phyloP scores from a whole-genome alignment of 2,888 invertebrate genomes.

The Thymelicus lineola region DNA sequence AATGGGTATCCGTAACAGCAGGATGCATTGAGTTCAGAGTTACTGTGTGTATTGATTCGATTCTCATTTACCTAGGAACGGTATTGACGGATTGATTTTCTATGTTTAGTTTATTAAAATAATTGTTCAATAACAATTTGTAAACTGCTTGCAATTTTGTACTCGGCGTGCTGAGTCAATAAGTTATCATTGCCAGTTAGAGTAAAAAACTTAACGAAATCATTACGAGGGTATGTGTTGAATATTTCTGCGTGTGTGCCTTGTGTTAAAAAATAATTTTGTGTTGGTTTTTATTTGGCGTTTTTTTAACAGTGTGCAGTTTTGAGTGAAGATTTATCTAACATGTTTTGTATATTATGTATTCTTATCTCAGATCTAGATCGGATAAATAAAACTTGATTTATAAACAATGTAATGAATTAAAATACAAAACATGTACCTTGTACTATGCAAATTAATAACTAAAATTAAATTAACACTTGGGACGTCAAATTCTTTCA shows the following conservation, averaged over 20 bases:
- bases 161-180: no score
- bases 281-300: slow-evolving; percentile 1
- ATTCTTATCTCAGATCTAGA: no score
- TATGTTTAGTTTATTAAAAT: background rate
- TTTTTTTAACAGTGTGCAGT: background rate
- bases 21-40: background rate
- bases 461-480: slow-evolving; percentile 22
- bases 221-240: background rate
- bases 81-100: background rate
- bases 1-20: background rate
- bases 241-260: background rate
- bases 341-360: background rate
- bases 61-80: background rate
- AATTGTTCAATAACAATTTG: background rate
- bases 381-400: slow-evolving; percentile 15
- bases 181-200: no score
- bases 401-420: slow-evolving; percentile 15
- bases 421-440: slow-evolving; percentile 24
- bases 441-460: slow-evolving; percentile 37
- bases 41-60: background rate
- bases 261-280: slow-evolving; percentile 2
- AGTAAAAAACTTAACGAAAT: no score
- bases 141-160: background rate
- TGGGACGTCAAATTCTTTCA: slow-evolving; percentile 48
- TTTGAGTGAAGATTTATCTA: slow-evolving; percentile 16